Percentiles rank a stretch among this genome's conserved stretches.
These are phyloP conservation scores for Musca domestica DNA, from an alignment of 1,140 invertebrate genomes.

Conservation along the genomic window DNA sequence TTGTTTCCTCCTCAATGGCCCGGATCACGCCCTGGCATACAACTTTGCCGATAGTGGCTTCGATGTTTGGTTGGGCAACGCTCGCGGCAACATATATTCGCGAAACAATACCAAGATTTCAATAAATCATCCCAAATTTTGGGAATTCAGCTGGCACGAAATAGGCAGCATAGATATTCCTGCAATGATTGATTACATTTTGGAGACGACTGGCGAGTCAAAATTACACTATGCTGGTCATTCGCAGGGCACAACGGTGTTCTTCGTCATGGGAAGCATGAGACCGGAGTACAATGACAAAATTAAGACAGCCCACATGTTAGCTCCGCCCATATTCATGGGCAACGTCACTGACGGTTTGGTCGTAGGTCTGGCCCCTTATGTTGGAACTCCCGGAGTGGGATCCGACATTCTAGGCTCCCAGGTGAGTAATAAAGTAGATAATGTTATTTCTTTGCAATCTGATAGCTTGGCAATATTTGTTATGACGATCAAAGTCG, in stretches of 20 bases:
- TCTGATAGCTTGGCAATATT: too few relatives aligned
- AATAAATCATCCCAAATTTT: conserved; percentile 59
- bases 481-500: too few relatives aligned
- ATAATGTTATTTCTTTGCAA: too few relatives aligned
- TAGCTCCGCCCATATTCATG: conserved; percentile 63
- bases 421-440: conserved; percentile 28
- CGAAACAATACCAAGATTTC: conserved; percentile 59
- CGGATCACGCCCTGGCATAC: conserved; percentile 59
- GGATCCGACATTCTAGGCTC: conserved; percentile 34
- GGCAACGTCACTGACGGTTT: conserved; percentile 27
- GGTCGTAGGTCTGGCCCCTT: conserved; percentile 7
- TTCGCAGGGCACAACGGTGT: conserved; percentile 60
- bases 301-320: conserved; percentile 57
- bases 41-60: conserved; percentile 68
- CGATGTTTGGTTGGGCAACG: conserved; percentile 67
- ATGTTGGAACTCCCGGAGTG: conserved; percentile 33
- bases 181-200: conserved; percentile 66
- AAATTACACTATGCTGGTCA: conserved; percentile 67
- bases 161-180: conserved; percentile 70
- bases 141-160: conserved; percentile 66
- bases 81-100: conserved; percentile 66
- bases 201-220: conserved; percentile 58
- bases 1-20: conserved; percentile 71
- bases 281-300: conserved; percentile 62
- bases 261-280: conserved; percentile 58